These are phyloP conservation scores for Cotesia vestalis DNA, from an alignment of 1,140 invertebrate genomes.

Conservation along the genomic window DNA sequence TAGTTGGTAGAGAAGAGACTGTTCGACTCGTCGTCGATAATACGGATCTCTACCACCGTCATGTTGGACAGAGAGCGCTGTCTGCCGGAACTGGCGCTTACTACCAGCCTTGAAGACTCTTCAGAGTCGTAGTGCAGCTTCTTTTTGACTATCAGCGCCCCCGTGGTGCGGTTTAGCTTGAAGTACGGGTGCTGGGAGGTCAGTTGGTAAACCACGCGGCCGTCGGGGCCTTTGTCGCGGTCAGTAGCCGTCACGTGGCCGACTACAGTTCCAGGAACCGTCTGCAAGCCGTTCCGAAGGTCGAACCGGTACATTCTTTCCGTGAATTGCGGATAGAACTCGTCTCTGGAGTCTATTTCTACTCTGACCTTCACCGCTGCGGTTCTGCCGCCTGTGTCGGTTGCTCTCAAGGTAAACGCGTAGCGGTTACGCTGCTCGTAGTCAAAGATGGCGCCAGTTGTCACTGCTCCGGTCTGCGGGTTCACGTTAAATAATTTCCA, in stretches of 20 bases:
- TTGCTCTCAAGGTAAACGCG: constrained; percentile 83
- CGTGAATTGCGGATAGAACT: constrained; percentile 91
- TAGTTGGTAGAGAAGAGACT: constrained; percentile 70
- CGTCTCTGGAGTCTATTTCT: constrained; percentile 90
- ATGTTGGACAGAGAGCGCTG: constrained; percentile 86
- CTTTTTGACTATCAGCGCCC: constrained; percentile 83
- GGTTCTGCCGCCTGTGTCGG: constrained; percentile 81
- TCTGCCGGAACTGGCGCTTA: constrained; percentile 87
- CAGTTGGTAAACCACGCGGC: constrained; percentile 88
- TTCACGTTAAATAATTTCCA: constrained; percentile 87
- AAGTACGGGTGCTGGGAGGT: constrained; percentile 86
- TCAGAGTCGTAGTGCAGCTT: constrained; percentile 74
- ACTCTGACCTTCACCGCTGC: constrained; percentile 82
- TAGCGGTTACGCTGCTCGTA: constrained; percentile 87
- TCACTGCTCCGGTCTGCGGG: constrained; percentile 76
- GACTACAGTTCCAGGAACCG: constrained; percentile 79
- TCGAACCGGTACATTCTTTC: constrained; percentile 87
- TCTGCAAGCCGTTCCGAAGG: constrained; percentile 73
- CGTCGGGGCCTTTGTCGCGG: constrained; percentile 89
- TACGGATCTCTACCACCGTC: constrained; percentile 83
- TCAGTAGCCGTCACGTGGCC: constrained; percentile 90
- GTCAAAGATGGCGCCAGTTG: constrained; percentile 83
- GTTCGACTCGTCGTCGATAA: constrained; percentile 70
- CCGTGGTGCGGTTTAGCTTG: constrained; percentile 90
- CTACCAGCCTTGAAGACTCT: constrained; percentile 75